Percentiles rank a stretch among this genome's conserved stretches.
These are phyloP conservation scores for Pogonomyrmex barbatus DNA, from an alignment of 1,140 invertebrate genomes.

Conservation along the genomic window DNA sequence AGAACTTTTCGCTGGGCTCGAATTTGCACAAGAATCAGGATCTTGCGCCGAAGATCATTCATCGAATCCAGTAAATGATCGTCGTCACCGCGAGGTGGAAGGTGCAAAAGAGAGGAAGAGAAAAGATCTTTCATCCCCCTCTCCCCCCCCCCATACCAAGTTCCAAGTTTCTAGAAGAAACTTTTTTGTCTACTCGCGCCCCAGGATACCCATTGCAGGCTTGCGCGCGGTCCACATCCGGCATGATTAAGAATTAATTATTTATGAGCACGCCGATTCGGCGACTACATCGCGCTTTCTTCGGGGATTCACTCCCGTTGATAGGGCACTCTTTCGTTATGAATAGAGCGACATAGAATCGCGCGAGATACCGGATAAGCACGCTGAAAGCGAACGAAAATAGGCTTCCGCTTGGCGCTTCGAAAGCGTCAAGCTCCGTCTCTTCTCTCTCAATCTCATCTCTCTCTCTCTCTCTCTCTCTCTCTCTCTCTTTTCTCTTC, in stretches of 20 bases:
- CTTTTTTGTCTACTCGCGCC: slow-evolving; percentile 2
- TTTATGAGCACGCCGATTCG: slow-evolving; percentile 58
- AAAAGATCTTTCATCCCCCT: background rate
- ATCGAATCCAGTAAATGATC: slow-evolving; percentile 43
- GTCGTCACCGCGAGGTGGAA: slow-evolving; percentile 17
- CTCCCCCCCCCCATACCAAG: background rate
- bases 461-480: background rate
- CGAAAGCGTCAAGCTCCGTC: slow-evolving; percentile 24
- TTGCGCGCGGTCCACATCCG: slow-evolving; percentile 13
- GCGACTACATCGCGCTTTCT: slow-evolving; percentile 39
- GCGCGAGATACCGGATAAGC: slow-evolving; percentile 39
- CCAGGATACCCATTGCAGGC: background rate
- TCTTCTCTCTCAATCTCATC: background rate
- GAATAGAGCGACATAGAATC: slow-evolving; percentile 59
- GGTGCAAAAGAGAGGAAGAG: background rate
- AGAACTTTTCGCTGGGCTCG: background rate
- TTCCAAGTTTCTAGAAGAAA: background rate
- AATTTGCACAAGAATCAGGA: background rate
- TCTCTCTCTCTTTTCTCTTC: background rate
- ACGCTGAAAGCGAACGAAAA: slow-evolving; percentile 65
- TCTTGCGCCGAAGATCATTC: background rate
- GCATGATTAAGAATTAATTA: slow-evolving; percentile 78
- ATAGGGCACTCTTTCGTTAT: slow-evolving; percentile 31
- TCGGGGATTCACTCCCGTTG: slow-evolving; percentile 44
- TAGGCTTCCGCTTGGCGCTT: slow-evolving; percentile 32